Base-by-base conservation (phyloP, 2,888 invertebrate genomes). In the Amitus sp. region DNA sequence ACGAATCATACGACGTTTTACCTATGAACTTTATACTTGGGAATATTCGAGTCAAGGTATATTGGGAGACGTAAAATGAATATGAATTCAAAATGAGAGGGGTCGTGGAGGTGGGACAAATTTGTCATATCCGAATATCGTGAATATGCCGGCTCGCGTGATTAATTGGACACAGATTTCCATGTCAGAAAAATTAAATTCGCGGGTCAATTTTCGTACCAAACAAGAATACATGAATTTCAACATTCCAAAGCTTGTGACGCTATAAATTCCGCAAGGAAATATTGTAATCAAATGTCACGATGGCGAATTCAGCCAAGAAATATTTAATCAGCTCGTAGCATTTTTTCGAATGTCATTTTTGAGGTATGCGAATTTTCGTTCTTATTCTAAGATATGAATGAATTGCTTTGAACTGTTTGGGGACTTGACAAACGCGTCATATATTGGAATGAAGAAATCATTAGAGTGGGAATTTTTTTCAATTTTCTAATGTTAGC, bases 161-260 rank as follows among this genome's bases (percentile, higher is more conserved):
- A 37, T 37, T 37, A 2, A 37, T 37, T 15, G 12, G 37, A 37
- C 15, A 15, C 37, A 37, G 37, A 37, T 37, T 37, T 37, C 15
- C 37, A n/a, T 37, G 37, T 9, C 4, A 5, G 4, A 37, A 15
- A 15, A 12, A 5, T 15, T n/a, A n/a, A n/a, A n/a, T n/a, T n/a
- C n/a, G n/a, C n/a, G n/a, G n/a, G n/a, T n/a, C n/a, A n/a, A n/a
- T n/a, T n/a, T n/a, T n/a, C n/a, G n/a, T n/a, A n/a, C n/a, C n/a
- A n/a, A n/a, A n/a, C n/a, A 37, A 37, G 12, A 15, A 4, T 4
- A 47, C 17, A 47, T 19, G 13, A 17, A 20, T 39, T 37, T 53
- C 53, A 47, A 55, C 62, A 62, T 65, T 56, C 71, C 65, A 65
- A 23, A 23, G 23, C 23, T 23, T 23, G 3, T 23, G 23, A 23